phyloP scores from a whole-genome alignment of 2,113 vertebrate genomes.

The Carassius gibelio region DNA sequence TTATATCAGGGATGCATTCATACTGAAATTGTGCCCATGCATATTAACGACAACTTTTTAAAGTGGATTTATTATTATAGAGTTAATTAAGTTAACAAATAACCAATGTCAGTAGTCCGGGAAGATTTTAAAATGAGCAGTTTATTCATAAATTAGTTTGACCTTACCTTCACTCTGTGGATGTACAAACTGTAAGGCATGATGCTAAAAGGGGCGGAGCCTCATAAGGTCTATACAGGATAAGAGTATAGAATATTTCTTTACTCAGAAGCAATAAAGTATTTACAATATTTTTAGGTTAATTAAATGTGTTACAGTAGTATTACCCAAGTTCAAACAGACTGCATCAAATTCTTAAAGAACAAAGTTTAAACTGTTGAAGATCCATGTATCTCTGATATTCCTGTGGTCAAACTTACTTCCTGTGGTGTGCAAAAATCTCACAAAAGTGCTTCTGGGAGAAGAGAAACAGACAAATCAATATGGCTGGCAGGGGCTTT shows the following conservation, averaged over 20 bases:
- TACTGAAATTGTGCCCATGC: not conserved
- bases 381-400: not conserved
- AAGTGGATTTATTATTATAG: no score
- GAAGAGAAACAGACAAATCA: slow-evolving; percentile 29
- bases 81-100: no score
- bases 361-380: not conserved
- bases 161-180: no score
- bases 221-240: no score
- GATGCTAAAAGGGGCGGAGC: no score
- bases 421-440: not conserved
- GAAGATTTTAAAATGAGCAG: no score
- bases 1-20: not conserved
- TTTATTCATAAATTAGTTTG: no score
- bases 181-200: no score
- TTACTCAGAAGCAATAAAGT: not conserved
- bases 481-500: slow-evolving; percentile 16
- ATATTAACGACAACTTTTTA: not conserved
- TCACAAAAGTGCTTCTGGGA: slow-evolving; percentile 14
- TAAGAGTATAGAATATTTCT: not conserved
- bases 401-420: not conserved
- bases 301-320: not conserved
- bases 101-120: no score
- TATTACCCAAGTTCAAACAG: not conserved
- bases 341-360: not conserved
- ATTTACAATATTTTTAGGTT: not conserved